A percentile compares a stretch with the other conserved stretches of the same genome.
phyloP scores from a whole-genome alignment of 2,888 invertebrate genomes.

The Eudasyphora cyanicolor region DNA sequence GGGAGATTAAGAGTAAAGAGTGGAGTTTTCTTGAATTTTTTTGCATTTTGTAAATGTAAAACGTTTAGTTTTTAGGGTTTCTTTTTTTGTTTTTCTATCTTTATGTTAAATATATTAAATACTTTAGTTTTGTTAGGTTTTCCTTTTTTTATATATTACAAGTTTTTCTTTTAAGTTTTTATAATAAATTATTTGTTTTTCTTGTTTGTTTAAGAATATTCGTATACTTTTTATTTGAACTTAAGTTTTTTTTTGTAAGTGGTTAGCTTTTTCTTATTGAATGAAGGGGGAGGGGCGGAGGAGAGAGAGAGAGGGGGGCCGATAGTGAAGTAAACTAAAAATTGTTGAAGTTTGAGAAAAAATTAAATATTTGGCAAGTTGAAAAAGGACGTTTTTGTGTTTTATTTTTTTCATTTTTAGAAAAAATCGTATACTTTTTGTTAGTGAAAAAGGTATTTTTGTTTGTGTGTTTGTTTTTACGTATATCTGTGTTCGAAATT shows the following conservation, averaged over 20 bases:
- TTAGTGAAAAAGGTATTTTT: conserved; percentile 60
- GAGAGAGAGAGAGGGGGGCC: not conserved
- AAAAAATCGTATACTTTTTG: conserved; percentile 69
- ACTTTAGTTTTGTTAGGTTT: conserved; percentile 51
- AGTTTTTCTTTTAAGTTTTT: conserved; percentile 67
- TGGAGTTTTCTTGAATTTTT: conserved; percentile 15
- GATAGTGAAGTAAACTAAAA: not conserved
- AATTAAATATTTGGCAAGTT: conserved; percentile 66
- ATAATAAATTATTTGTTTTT: conserved; percentile 62
- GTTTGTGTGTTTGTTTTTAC: conserved; percentile 52
- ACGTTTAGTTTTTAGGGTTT: conserved; percentile 57
- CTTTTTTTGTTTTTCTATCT: conserved; percentile 10
- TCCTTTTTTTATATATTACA: conserved; percentile 64
- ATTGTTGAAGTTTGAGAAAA: conserved; percentile 37
- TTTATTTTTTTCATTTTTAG: conserved; percentile 55
- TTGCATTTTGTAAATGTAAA: conserved; percentile 61
- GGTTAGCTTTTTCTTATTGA: conserved; percentile 53
- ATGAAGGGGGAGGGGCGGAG: not conserved
- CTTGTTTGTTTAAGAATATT: conserved; percentile 72
- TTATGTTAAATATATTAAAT: conserved; percentile 52
- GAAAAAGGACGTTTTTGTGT: conserved; percentile 63
- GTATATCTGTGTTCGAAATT: conserved; percentile 52
- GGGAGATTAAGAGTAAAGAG: conserved; percentile 36
- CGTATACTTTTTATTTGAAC: conserved; percentile 81
- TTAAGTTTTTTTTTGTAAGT: conserved; percentile 77